Conservation (phyloP, 2,888 invertebrate genomes). For the Stegana nigrithorax region DNA sequence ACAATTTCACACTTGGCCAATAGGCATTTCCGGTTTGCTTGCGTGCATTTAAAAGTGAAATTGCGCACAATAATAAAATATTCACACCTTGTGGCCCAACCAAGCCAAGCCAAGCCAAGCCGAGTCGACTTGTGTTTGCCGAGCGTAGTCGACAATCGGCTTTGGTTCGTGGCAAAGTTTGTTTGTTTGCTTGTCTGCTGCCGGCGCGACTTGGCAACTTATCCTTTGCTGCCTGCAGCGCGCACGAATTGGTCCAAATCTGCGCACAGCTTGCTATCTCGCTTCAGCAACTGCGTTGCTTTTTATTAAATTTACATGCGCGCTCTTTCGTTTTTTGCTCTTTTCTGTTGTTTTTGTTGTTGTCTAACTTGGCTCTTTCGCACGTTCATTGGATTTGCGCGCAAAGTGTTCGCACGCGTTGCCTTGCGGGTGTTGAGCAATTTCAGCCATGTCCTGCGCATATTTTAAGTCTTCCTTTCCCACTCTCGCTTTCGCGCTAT, state of each 20-base stretch:
- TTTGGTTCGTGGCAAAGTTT: constrained; percentile 15
- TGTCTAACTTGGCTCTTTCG: too few species aligned
- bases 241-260: constrained; percentile 6
- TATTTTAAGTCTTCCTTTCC: neutral
- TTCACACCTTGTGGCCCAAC: constrained; percentile 9
- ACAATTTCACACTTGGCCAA: constrained; percentile 9
- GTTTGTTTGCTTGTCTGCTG: too few species aligned
- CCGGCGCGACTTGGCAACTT: too few species aligned
- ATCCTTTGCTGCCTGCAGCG: neutral
- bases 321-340: neutral
- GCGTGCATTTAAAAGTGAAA: neutral
- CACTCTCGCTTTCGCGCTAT: constrained; percentile 39
- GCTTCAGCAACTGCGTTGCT: neutral
- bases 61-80: neutral
- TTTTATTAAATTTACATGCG: neutral
- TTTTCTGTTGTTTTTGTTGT: too few species aligned
- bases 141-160: neutral
- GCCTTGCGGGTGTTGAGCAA: neutral
- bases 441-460: neutral
- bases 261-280: constrained; percentile 9
- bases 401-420: too few species aligned
- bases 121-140: neutral
- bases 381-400: neutral
- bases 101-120: neutral
- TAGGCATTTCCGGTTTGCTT: neutral